phyloP scores from a whole-genome alignment of 2,888 invertebrate genomes.

The Caenorhabditis sp. region DNA sequence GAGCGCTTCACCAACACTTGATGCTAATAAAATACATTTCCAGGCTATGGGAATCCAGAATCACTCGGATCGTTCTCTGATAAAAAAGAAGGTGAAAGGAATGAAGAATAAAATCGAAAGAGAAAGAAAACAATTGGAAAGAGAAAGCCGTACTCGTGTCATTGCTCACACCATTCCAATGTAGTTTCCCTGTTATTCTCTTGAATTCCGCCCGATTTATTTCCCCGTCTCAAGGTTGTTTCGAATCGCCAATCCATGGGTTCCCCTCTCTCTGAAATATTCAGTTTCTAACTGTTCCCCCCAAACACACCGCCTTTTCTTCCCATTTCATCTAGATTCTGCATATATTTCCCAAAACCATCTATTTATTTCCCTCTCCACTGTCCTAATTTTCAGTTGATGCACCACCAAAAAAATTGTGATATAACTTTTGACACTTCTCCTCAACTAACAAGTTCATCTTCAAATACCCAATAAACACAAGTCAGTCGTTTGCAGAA shows the following conservation, averaged over 20 bases:
- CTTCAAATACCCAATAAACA: slow-evolving; percentile 21
- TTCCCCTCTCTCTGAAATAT: slow-evolving; percentile 15
- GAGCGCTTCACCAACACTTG: no score
- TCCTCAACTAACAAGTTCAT: slow-evolving; percentile 24
- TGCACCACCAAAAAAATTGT: slow-evolving; percentile 57
- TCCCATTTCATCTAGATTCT: slow-evolving; percentile 36
- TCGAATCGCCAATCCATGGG: slow-evolving; percentile 61
- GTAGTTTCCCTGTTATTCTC: slow-evolving; percentile 36
- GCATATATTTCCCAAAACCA: background rate
- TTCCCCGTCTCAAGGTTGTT: slow-evolving; percentile 57
- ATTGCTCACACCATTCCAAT: slow-evolving; percentile 71
- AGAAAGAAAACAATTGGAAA: slow-evolving; percentile 88
- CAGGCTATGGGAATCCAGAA: slow-evolving; percentile 85
- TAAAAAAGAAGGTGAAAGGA: slow-evolving; percentile 86
- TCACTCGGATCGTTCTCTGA: slow-evolving; percentile 85
- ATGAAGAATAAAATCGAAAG: slow-evolving; percentile 85
- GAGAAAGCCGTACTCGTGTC: slow-evolving; percentile 87
- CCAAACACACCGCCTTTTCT: slow-evolving; percentile 22
- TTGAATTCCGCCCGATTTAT: slow-evolving; percentile 4
- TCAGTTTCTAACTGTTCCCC: slow-evolving; percentile 27
- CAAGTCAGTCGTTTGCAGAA: background rate
- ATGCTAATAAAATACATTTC: slow-evolving; percentile 45
- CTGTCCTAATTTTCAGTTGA: slow-evolving; percentile 21
- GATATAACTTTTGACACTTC: slow-evolving; percentile 53
- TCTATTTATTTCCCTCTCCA: slow-evolving; percentile 36